Base-by-base conservation (phyloP, 2,888 invertebrate genomes). In the Rosalia funebris region DNA sequence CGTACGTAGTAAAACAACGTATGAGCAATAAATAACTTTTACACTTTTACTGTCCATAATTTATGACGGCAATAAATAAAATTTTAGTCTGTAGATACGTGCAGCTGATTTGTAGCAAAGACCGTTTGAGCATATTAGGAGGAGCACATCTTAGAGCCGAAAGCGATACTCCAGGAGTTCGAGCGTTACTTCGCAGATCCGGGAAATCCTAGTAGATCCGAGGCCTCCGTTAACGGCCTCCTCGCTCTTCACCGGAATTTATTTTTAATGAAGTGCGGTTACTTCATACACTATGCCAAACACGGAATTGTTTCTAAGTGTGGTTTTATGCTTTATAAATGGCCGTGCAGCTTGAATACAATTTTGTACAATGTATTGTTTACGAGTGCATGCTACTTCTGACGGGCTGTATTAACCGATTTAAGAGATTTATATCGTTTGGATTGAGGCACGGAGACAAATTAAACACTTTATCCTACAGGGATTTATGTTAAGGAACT, bases 211-310 rank as follows among this genome's bases (percentile, higher is more conserved):
- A 75, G 73, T 77, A 81, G 82, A 82, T 81, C 82, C 82, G 73
- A 71, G 75, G 78, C 78, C 81, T 80, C 75, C 77, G 81, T 78
- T 77, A 77, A 77, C 76, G 74, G 75, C 73, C 74, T 46, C 66
- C 64, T 65, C 71, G 71, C 75, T 74, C 76, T 76, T 76, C 76
- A 71, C 72, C 71, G 76, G 81, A 82, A 83, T 83, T 83, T 83
- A 82, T 83, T 83, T 83, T 83, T 83, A 83, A 83, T 83, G 82
- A 83, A 83, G 83, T 83, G 81, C 75, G 77, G 75, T 77, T 47
- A 41, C 55, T 56, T 52, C 42, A 42, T 44, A 56, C 37, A 31
- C 41, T 50, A 25, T 34, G 53, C 57, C 39, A n/a, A 41, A 46
- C 42, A 41, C 20, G 36, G 14, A 46, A 60, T 52, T 50, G 45